Base-by-base conservation (phyloP, 2,888 invertebrate genomes). In the Agrilus mali region DNA sequence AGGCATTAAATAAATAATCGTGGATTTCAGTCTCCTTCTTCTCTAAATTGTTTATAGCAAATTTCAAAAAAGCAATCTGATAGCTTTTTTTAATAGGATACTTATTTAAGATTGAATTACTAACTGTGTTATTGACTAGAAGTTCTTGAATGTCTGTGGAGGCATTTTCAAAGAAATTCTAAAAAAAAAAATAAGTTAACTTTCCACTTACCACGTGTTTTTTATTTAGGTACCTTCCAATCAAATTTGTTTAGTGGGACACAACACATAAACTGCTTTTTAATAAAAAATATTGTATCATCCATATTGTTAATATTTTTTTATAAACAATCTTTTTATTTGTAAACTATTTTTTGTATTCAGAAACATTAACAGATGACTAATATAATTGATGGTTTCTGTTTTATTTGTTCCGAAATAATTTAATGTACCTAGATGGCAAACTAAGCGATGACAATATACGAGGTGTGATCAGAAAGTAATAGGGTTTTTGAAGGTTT, bases 51-150 rank as follows among this genome's bases (percentile, higher is more conserved):
- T 65, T 53, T 40, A 86, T 72, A 2, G 84, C 51, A 48, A 68
- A 68, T 60, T 82, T 86, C 10, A 86, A 63, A 64, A 84, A 86
- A 27, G 71, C 65, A 56, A 69, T 72, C 49, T 75, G 74, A 60
- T 83, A 86, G 33, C 71, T 68, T 35, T 62, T 58, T 51, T 75
- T 79, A 5, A 82, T 55, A 2, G 86, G 84, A 63, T 74, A 77
- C 47, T 71, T 67, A 54, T 70, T 60, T 45, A 79, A 63, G 33
- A 76, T 53, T 7, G 66, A 50, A 50, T 68, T 72, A 35, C 73
- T 65, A 8, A 82, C 64, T 10, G 84, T 86, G 37, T 62, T 60
- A 13, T 74, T 62, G 10, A 84, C 55, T 40, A 86, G 68, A 37
- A 55, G 50, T 50, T 74, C 67, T 60, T 86, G 86, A 40, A 65